Percentiles rank a stretch among this genome's conserved stretches.
Evolutionary conservation across 2,113 vertebrate species (phyloP).

Genomic region (Desmodus rotundus): DNA sequence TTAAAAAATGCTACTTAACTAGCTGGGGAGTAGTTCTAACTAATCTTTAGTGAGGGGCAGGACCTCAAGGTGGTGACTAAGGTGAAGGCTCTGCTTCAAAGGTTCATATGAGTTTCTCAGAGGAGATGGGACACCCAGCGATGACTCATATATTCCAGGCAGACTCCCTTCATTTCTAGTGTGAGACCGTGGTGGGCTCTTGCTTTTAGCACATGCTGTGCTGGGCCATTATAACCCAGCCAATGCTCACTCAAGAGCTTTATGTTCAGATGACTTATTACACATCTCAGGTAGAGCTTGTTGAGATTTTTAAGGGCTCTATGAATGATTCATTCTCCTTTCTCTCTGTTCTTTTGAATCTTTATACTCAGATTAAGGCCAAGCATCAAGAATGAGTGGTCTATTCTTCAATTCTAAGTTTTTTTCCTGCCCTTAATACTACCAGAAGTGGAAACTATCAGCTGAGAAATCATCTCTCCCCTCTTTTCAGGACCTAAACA

Average conservation of each 20-base stretch:
- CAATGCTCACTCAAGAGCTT: not conserved
- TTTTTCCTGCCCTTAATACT: slow-evolving; percentile 23
- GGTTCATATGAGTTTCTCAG: slow-evolving; percentile 1
- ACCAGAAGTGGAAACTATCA: slow-evolving; percentile 32
- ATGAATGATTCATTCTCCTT: slow-evolving; percentile 56
- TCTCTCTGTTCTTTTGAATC: slow-evolving; percentile 40
- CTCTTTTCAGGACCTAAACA: slow-evolving; percentile 52
- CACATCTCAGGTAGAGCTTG: not conserved
- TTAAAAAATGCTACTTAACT: not conserved
- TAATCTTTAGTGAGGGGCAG: not conserved
- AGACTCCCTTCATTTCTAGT: not conserved
- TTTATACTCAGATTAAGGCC: slow-evolving; percentile 40
- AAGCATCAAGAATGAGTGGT: slow-evolving; percentile 61
- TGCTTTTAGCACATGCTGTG: slow-evolving; percentile 43
- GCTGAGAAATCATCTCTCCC: slow-evolving; percentile 32
- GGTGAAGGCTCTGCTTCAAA: not conserved
- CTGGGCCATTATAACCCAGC: slow-evolving; percentile 8
- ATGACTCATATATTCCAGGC: not conserved
- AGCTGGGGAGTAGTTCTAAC: not conserved
- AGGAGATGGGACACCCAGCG: not conserved
- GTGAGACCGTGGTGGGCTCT: not conserved
- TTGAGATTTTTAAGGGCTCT: slow-evolving; percentile 49
- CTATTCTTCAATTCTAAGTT: slow-evolving; percentile 44
- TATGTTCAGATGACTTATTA: not conserved
- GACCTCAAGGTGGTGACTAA: not conserved